A percentile compares a stretch with the other conserved stretches of the same genome.
These are phyloP conservation scores for Galerucella pusilla DNA, from an alignment of 2,888 invertebrate species.

Conservation along the genomic window DNA sequence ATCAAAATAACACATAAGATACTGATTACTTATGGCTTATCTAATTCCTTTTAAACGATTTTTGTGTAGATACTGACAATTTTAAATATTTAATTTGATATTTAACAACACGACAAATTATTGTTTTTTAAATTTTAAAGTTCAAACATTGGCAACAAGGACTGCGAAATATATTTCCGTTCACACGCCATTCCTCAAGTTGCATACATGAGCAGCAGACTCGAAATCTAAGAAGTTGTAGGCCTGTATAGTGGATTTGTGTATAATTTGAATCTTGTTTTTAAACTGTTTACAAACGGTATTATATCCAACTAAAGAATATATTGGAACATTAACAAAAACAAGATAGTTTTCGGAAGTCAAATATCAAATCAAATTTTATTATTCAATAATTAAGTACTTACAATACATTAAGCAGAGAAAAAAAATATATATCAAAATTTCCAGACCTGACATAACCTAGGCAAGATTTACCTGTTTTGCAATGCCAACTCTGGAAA, in stretches of 20 bases:
- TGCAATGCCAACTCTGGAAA: too few species aligned
- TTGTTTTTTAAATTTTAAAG: conserved; percentile 1
- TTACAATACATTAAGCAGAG: too few species aligned
- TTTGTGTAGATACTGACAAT: neutral
- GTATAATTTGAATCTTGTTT: neutral
- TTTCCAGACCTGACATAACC: too few species aligned
- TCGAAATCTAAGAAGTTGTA: conserved; percentile 37
- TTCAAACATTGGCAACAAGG: conserved; percentile 20
- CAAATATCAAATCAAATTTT: too few species aligned
- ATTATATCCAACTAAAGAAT: too few species aligned
- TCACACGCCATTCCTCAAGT: conserved; percentile 44
- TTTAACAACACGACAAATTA: neutral
- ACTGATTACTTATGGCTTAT: neutral
- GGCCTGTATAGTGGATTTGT: conserved; percentile 2
- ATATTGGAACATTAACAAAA: too few species aligned
- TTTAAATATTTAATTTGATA: neutral
- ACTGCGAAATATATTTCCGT: conserved; percentile 41
- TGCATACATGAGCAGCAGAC: conserved; percentile 44
- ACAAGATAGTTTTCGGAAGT: too few species aligned
- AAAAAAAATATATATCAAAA: too few species aligned
- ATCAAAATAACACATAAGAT: too few species aligned
- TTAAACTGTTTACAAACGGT: neutral
- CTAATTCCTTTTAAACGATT: neutral
- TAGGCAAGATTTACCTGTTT: too few species aligned
- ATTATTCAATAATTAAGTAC: too few species aligned